A percentile compares a stretch with the other conserved stretches of the same genome.
These are phyloP conservation scores for Caenorhabditis sp. DNA, from an alignment of 2,888 invertebrate genomes.

Conservation along the genomic window DNA sequence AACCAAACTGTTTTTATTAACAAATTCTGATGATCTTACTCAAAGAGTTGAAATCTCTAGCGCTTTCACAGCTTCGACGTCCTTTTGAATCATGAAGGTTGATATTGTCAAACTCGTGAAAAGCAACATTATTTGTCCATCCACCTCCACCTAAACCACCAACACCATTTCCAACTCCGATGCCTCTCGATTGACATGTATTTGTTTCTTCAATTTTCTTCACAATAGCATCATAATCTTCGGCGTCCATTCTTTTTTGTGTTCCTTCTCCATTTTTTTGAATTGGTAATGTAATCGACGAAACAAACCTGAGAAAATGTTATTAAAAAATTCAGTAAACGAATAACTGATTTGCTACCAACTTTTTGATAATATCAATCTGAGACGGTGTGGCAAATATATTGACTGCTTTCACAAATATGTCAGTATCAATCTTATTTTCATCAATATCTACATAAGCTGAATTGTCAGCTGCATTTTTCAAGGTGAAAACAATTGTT, in stretches of 20 bases:
- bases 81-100: conserved; percentile 10
- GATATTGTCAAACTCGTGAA: conserved; percentile 29
- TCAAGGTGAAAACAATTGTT: conserved; percentile 46
- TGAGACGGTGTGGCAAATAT: conserved; percentile 55
- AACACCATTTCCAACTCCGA: conserved; percentile 4
- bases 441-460: conserved; percentile 30
- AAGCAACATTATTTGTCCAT: conserved; percentile 36
- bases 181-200: background rate
- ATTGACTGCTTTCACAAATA: conserved; percentile 45
- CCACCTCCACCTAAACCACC: conserved; percentile 14
- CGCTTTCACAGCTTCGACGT: background rate
- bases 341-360: too few relatives aligned
- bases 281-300: conserved; percentile 5
- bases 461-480: conserved; percentile 33
- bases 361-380: conserved; percentile 46
- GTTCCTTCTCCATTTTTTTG: conserved; percentile 12
- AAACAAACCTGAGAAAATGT: too few relatives aligned
- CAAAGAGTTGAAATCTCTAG: conserved; percentile 14
- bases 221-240: conserved; percentile 45
- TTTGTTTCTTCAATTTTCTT: conserved; percentile 35
- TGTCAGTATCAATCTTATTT: conserved; percentile 56
- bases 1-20: background rate
- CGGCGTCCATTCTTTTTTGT: conserved; percentile 50
- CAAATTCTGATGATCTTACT: conserved; percentile 13
- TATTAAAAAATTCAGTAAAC: too few relatives aligned